Conservation (phyloP, 2,888 invertebrate species). For the Macrostomum cliftonense region DNA sequence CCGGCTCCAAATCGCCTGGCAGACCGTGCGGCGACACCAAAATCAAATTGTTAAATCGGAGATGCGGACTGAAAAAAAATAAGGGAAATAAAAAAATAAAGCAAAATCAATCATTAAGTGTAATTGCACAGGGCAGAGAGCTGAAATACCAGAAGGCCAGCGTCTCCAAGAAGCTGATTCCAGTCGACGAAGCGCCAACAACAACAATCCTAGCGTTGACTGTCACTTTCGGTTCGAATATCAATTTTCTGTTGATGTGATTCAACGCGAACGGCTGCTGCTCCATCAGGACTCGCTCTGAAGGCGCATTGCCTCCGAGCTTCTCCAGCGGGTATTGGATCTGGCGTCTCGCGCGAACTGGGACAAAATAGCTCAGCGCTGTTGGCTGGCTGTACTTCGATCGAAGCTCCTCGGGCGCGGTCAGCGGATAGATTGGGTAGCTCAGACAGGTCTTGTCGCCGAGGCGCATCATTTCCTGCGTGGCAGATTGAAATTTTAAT, state of each 20-base stretch:
- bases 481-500: too few relatives aligned
- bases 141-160: slow-evolving; percentile 36
- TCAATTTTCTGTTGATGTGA: slow-evolving; percentile 36
- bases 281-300: slow-evolving; percentile 25
- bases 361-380: slow-evolving; percentile 31
- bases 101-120: slow-evolving; percentile 11
- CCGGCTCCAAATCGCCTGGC: slow-evolving; percentile 33
- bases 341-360: slow-evolving; percentile 32
- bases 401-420: slow-evolving; percentile 21
- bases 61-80: slow-evolving; percentile 37
- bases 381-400: slow-evolving; percentile 26
- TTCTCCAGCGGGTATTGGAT: slow-evolving; percentile 28
- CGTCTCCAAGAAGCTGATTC: slow-evolving; percentile 31
- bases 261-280: slow-evolving; percentile 29
- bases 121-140: too few relatives aligned
- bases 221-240: slow-evolving; percentile 34
- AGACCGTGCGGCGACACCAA: slow-evolving; percentile 51
- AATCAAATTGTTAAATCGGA: slow-evolving; percentile 51
- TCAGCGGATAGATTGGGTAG: slow-evolving; percentile 33
- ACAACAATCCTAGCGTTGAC: slow-evolving; percentile 37
- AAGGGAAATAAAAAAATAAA: not conserved
- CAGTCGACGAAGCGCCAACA: slow-evolving; percentile 36
- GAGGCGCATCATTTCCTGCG: slow-evolving; percentile 29
- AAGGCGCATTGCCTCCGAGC: slow-evolving; percentile 32
- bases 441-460: slow-evolving; percentile 35